These are phyloP conservation scores for Calameuta filiformis DNA, from an alignment of 2,888 invertebrate genomes.

Conservation along the genomic window DNA sequence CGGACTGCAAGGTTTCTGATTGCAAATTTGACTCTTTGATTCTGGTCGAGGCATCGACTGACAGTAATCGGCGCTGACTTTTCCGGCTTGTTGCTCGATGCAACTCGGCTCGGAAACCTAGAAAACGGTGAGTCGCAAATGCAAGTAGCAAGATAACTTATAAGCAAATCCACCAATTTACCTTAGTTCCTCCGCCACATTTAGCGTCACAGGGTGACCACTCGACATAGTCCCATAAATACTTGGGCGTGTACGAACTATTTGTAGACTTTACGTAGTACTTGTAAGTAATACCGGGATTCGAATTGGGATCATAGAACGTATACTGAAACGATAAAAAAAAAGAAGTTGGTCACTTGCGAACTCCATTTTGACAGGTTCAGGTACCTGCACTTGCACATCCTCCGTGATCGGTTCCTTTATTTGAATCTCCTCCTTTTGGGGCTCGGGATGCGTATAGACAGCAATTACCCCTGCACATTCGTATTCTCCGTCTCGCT, in stretches of 20 bases:
- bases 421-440: slow-evolving; percentile 84
- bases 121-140: neutral
- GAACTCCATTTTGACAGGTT: neutral
- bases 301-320: slow-evolving; percentile 64
- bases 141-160: neutral
- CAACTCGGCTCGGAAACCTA: slow-evolving; percentile 68
- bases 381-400: slow-evolving; percentile 81
- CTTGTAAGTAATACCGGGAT: slow-evolving; percentile 86
- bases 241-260: slow-evolving; percentile 70
- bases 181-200: slow-evolving; percentile 82
- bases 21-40: slow-evolving; percentile 64
- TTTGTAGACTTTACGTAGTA: slow-evolving; percentile 76
- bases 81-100: slow-evolving; percentile 71
- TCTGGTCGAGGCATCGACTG: slow-evolving; percentile 61
- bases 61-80: slow-evolving; percentile 70
- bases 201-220: slow-evolving; percentile 82
- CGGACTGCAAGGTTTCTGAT: slow-evolving; percentile 65
- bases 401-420: slow-evolving; percentile 85
- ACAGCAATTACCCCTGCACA: slow-evolving; percentile 83
- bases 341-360: neutral
- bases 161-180: slow-evolving; percentile 28
- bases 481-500: slow-evolving; percentile 82
- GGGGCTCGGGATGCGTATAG: slow-evolving; percentile 78
- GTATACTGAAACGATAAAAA: slow-evolving; percentile 34
- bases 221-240: slow-evolving; percentile 80